Evolutionary conservation across 2,888 invertebrate species (phyloP).

Genomic region (Nudaria mundana): DNA sequence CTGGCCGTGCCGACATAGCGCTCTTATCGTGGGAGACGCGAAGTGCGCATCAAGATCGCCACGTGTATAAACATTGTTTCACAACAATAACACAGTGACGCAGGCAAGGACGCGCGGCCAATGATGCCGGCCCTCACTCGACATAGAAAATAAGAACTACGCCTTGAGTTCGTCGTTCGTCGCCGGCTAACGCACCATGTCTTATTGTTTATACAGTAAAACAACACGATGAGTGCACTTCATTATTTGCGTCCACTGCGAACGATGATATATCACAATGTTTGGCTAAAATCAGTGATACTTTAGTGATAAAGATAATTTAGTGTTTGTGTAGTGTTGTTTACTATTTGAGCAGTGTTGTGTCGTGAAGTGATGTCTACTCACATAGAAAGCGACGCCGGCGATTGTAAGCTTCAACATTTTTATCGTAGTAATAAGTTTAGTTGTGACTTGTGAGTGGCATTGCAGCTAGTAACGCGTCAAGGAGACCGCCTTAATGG

Average conservation of each 20-base stretch:
- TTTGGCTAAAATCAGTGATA: conserved; percentile 47
- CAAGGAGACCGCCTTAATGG: conserved; percentile 64
- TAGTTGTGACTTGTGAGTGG: conserved; percentile 36
- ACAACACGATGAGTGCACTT: conserved; percentile 44
- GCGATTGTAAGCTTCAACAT: conserved; percentile 51
- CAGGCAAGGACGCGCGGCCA: conserved; percentile 61
- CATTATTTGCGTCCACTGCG: conserved; percentile 29
- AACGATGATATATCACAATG: conserved; percentile 45
- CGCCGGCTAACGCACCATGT: conserved; percentile 35
- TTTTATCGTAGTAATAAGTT: conserved; percentile 30
- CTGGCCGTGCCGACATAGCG: conserved; percentile 62
- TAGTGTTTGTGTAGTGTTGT: conserved; percentile 30
- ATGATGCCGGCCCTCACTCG: conserved; percentile 46
- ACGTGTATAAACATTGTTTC: conserved; percentile 79
- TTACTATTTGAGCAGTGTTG: conserved; percentile 34
- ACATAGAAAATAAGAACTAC: conserved; percentile 42
- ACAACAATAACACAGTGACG: conserved; percentile 75
- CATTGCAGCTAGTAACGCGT: conserved; percentile 51
- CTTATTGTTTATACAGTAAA: conserved; percentile 34
- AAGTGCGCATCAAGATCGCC: conserved; percentile 66
- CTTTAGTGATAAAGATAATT: conserved; percentile 45
- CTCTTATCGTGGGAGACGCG: conserved; percentile 62
- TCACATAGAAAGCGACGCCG: conserved; percentile 39
- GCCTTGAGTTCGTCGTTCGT: conserved; percentile 40
- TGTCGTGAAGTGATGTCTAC: conserved; percentile 45